Percentiles rank a stretch among this genome's conserved stretches.
These are phyloP conservation scores for Leptinotarsa lineolata DNA, from an alignment of 1,140 invertebrate genomes.

Conservation along the genomic window DNA sequence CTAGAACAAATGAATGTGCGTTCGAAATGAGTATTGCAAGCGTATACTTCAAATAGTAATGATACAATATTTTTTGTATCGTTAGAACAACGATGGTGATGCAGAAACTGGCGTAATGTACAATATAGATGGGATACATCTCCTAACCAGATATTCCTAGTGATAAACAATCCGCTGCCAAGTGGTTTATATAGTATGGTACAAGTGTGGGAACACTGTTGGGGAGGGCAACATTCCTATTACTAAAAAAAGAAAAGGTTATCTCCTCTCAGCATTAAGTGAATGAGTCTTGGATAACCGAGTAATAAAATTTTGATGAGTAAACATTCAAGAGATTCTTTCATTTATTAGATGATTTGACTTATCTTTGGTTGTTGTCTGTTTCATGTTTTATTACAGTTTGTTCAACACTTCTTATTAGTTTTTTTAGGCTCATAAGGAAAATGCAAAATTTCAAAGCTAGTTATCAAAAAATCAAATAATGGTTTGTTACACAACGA, in stretches of 20 bases:
- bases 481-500: no score
- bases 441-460: no score
- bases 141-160: neutral
- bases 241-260: neutral
- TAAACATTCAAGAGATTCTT: no score
- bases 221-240: neutral
- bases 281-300: neutral
- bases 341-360: no score
- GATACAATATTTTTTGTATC: neutral
- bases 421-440: no score
- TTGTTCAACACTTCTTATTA: no score
- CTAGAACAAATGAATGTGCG: neutral
- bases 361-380: no score
- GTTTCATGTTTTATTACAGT: no score
- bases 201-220: conserved; percentile 2
- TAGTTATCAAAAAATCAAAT: no score
- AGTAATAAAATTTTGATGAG: no score
- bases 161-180: conserved; percentile 1
- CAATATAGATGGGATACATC: neutral
- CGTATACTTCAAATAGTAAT: neutral
- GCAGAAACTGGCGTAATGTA: neutral
- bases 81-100: conserved; percentile 2
- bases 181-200: conserved; percentile 3
- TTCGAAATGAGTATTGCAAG: neutral
- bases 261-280: neutral